These are phyloP conservation scores for Conomelus anceps DNA, from an alignment of 2,888 invertebrate species.

Conservation along the genomic window DNA sequence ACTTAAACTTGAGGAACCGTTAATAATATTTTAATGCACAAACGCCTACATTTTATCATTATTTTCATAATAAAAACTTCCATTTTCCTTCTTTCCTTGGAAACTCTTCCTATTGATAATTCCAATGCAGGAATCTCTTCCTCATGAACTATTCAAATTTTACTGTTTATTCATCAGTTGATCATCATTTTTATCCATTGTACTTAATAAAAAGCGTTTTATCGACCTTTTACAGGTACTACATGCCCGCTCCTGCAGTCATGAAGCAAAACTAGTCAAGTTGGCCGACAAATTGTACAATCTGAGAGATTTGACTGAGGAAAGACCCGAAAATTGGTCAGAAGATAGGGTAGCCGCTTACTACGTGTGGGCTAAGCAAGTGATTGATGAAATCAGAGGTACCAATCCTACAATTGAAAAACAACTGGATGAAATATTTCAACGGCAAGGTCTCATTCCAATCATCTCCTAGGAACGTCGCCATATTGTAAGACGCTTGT, in stretches of 20 bases:
- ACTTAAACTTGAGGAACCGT: no score
- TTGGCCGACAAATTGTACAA: constrained; percentile 79
- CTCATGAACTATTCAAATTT: neutral
- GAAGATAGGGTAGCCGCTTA: constrained; percentile 52
- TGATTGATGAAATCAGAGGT: constrained; percentile 57
- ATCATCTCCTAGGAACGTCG: neutral
- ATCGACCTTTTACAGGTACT: constrained; percentile 43
- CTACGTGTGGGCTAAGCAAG: constrained; percentile 61
- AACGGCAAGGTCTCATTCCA: constrained; percentile 30
- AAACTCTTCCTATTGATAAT: no score
- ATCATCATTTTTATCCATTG: neutral
- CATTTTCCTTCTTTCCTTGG: no score
- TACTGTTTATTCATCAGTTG: neutral
- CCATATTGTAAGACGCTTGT: neutral
- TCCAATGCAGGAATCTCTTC: neutral
- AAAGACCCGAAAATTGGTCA: constrained; percentile 55
- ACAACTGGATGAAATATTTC: constrained; percentile 49
- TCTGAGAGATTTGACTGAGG: constrained; percentile 58
- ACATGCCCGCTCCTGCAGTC: constrained; percentile 49
- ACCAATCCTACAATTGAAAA: constrained; percentile 54
- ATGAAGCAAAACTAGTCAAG: constrained; percentile 65
- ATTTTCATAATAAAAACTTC: no score
- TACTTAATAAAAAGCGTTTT: neutral
- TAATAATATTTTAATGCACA: no score
- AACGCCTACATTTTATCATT: no score